Conservation (phyloP, 2,797 vertebrate species). For the Galago senegalensis region DNA sequence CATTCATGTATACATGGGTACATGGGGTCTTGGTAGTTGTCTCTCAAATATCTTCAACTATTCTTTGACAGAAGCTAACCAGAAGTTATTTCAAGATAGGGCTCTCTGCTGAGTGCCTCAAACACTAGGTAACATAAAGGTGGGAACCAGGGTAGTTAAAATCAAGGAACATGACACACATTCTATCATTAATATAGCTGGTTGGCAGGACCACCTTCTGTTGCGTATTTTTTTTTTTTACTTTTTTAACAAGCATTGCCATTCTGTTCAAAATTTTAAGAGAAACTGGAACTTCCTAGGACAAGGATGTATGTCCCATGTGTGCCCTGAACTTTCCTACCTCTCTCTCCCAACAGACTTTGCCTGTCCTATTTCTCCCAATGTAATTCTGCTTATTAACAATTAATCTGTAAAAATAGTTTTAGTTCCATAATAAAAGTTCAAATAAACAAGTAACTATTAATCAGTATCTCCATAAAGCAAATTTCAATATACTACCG, state of each 20-base stretch:
- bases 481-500: not conserved
- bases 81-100: conserved; percentile 22
- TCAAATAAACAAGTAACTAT: conserved; percentile 28
- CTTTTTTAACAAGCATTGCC: not conserved
- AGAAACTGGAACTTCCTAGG: not conserved
- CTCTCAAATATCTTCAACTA: conserved; percentile 39
- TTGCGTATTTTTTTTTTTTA: conserved; percentile 3
- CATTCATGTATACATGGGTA: too few species aligned
- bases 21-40: not conserved
- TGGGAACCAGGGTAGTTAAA: not conserved
- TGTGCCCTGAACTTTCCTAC: not conserved
- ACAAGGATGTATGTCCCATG: not conserved
- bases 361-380: conserved; percentile 8
- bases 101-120: not conserved
- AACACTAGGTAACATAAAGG: conserved; percentile 40
- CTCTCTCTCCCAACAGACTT: not conserved
- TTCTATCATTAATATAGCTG: not conserved
- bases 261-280: conserved; percentile 39
- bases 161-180: not conserved
- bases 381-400: not conserved
- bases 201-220: not conserved
- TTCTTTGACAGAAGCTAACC: not conserved
- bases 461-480: conserved; percentile 25
- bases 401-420: conserved; percentile 12
- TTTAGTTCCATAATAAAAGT: conserved; percentile 39